Evolutionary conservation across 2,797 vertebrate genomes (phyloP).

Genomic region (Kryptopterus vitreolus): DNA sequence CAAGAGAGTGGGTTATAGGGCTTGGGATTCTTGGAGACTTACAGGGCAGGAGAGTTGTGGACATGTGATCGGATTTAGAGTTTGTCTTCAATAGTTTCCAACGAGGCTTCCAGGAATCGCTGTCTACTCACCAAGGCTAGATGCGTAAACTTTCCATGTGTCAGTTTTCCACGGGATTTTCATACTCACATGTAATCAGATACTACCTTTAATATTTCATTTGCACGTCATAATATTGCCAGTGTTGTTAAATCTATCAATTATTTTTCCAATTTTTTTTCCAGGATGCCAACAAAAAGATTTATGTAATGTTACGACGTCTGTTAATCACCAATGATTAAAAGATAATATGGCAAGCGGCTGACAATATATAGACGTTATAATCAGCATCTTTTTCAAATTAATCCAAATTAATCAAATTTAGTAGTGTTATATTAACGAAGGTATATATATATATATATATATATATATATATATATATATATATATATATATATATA

Average conservation of each 20-base stretch:
- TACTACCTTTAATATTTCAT: slow-evolving; percentile 26
- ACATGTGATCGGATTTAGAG: not conserved
- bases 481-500: too few relatives aligned
- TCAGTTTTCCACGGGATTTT: slow-evolving; percentile 28
- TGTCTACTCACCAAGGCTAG: not conserved
- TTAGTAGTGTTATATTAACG: too few relatives aligned
- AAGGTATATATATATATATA: too few relatives aligned
- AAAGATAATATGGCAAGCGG: too few relatives aligned
- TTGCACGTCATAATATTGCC: not conserved
- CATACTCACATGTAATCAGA: slow-evolving; percentile 16
- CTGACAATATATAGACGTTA: too few relatives aligned
- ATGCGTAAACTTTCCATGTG: slow-evolving; percentile 17
- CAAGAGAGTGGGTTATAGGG: not conserved
- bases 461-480: too few relatives aligned
- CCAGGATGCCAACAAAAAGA: not conserved
- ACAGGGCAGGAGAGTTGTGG: not conserved
- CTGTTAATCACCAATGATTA: not conserved
- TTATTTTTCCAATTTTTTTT: not conserved
- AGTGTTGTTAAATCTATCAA: slow-evolving; percentile 1
- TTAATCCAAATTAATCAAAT: too few relatives aligned
- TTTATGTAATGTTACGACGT: too few relatives aligned
- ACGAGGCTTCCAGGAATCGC: slow-evolving; percentile 11
- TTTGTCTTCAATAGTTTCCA: not conserved
- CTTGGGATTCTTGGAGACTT: not conserved
- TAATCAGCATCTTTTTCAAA: too few relatives aligned